Conservation (phyloP, 2,113 vertebrate species). For the Enhydra lutris region DNA sequence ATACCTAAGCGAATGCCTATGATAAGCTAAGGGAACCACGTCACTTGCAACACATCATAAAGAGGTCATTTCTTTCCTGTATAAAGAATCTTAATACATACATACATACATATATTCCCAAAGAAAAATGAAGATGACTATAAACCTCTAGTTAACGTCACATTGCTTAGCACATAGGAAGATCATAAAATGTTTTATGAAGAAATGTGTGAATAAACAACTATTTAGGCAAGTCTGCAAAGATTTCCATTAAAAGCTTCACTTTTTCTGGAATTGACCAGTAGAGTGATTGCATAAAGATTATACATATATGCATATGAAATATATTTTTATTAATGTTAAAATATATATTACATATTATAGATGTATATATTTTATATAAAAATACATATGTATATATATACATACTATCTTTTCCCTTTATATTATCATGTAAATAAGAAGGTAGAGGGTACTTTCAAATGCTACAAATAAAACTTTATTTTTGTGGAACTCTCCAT, state of each 20-base stretch:
- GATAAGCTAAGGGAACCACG: background rate
- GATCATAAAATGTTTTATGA: slow-evolving; percentile 15
- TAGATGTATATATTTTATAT: background rate
- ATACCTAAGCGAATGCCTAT: background rate
- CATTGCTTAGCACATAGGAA: background rate
- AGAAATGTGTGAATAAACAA: background rate
- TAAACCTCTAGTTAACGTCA: background rate
- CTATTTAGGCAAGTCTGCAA: background rate
- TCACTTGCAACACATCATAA: background rate
- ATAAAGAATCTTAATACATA: background rate
- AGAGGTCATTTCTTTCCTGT: background rate
- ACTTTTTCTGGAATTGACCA: background rate
- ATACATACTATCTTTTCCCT: background rate
- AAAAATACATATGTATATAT: background rate
- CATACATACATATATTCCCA: background rate
- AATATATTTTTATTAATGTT: background rate
- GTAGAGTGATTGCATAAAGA: background rate
- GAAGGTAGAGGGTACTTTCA: background rate
- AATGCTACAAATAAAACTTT: background rate
- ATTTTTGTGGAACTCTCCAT: background rate
- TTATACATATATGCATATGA: background rate
- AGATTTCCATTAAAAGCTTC: background rate
- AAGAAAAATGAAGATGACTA: background rate
- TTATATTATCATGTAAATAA: background rate
- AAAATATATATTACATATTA: background rate